A percentile compares a stretch with the other conserved stretches of the same genome.
Conservation (phyloP, 2,797 vertebrate genomes). For the Sebastes elongatus region DNA sequence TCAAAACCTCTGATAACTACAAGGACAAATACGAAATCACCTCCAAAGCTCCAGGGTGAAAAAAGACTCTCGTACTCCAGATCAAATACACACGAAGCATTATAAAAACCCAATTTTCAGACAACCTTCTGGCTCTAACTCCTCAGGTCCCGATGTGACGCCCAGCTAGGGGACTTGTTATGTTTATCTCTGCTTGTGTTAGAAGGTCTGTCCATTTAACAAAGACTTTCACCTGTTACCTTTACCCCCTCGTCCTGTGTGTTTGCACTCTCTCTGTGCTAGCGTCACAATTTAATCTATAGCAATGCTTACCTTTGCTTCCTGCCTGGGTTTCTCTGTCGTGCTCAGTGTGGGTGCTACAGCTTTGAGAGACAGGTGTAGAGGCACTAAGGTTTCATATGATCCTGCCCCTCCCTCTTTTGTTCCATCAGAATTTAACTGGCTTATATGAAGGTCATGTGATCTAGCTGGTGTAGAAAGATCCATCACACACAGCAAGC, state of each 20-base stretch:
- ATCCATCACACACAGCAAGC: constrained; percentile 60
- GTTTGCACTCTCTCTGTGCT: background rate
- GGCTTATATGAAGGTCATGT: constrained; percentile 62
- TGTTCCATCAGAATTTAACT: constrained; percentile 57
- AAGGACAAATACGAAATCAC: constrained; percentile 30
- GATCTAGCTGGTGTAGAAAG: constrained; percentile 61
- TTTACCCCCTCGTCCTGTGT: background rate
- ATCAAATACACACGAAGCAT: background rate
- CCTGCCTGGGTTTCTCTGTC: constrained; percentile 8
- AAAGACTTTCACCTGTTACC: background rate
- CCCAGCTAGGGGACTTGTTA: background rate
- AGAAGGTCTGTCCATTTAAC: background rate
- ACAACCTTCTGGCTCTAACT: background rate
- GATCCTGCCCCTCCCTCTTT: constrained; percentile 59
- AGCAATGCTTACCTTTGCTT: constrained; percentile 26
- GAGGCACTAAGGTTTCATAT: constrained; percentile 38
- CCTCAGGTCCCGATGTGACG: background rate
- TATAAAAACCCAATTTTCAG: background rate
- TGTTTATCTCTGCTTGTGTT: background rate
- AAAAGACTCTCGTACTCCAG: background rate
- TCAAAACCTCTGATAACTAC: constrained; percentile 28
- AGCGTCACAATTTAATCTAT: background rate
- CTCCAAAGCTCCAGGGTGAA: background rate
- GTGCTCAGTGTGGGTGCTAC: constrained; percentile 7
- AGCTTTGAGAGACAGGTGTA: constrained; percentile 61